These are phyloP conservation scores for Rhodeus uyekii DNA, from an alignment of 2,797 vertebrate genomes.

Conservation along the genomic window DNA sequence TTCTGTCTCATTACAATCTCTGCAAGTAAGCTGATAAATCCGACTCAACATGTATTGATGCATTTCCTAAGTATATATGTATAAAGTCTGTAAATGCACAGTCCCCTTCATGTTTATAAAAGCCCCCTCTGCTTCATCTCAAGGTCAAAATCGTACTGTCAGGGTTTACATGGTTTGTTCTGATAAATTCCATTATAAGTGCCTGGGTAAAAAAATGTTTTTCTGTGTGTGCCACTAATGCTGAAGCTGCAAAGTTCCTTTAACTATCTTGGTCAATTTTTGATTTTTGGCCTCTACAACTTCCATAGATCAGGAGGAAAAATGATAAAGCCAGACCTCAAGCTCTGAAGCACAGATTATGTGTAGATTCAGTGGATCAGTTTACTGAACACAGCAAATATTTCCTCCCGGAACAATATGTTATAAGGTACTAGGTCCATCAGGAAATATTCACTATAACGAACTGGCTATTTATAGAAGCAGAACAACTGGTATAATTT, in stretches of 20 bases:
- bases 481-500: conserved; percentile 24
- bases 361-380: conserved; percentile 4
- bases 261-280: neutral
- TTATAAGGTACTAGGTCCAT: conserved; percentile 1
- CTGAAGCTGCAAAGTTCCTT: neutral
- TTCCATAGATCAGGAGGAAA: neutral
- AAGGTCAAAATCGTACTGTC: neutral
- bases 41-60: neutral
- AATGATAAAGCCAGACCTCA: neutral
- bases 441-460: conserved; percentile 5
- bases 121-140: neutral
- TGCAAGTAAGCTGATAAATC: neutral
- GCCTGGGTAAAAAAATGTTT: neutral
- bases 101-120: neutral
- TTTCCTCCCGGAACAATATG: neutral
- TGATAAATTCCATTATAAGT: neutral
- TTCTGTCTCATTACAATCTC: neutral
- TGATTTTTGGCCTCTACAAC: neutral
- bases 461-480: conserved; percentile 21
- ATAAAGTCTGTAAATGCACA: neutral
- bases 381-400: neutral
- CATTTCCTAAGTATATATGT: neutral
- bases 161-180: neutral
- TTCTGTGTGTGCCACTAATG: neutral
- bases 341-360: neutral